A percentile compares a stretch with the other conserved stretches of the same genome.
Conservation (phyloP, 2,797 vertebrate genomes). For the Cyprinella venusta region DNA sequence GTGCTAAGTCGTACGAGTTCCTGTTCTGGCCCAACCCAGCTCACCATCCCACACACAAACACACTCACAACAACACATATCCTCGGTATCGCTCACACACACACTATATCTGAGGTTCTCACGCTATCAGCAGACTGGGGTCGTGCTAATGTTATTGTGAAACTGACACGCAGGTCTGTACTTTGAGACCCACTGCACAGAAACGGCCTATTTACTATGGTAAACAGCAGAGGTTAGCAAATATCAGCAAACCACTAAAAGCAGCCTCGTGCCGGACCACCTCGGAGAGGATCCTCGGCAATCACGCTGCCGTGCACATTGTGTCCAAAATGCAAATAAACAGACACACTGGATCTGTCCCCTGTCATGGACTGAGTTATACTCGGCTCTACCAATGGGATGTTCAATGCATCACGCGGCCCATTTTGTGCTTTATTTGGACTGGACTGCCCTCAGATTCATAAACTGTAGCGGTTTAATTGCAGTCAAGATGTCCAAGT, state of each 20-base stretch:
- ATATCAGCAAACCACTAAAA: conserved; percentile 50
- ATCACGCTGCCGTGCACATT: conserved; percentile 22
- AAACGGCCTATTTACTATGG: conserved; percentile 34
- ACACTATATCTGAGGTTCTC: conserved; percentile 53
- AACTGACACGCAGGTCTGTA: conserved; percentile 54
- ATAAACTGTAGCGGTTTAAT: conserved; percentile 41
- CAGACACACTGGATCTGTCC: conserved; percentile 15
- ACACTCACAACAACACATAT: conserved; percentile 57
- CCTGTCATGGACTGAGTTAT: conserved; percentile 14
- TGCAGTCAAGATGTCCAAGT: conserved; percentile 27
- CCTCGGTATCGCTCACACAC: conserved; percentile 24
- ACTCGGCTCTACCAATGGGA: background rate
- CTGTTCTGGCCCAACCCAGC: conserved; percentile 48
- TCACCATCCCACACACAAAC: conserved; percentile 45
- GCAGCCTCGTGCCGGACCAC: conserved; percentile 42
- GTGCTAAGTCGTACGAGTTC: conserved; percentile 54
- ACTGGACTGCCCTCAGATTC: conserved; percentile 34
- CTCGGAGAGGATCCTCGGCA: conserved; percentile 42
- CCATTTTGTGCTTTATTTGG: conserved; percentile 35
- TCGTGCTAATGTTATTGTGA: conserved; percentile 67
- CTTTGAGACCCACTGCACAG: conserved; percentile 33
- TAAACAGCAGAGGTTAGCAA: conserved; percentile 45
- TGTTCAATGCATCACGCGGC: background rate
- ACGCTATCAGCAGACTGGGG: conserved; percentile 64
- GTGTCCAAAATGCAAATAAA: conserved; percentile 34